phyloP scores from a whole-genome alignment of 2,113 vertebrate species.

The Okapia johnstoni region DNA sequence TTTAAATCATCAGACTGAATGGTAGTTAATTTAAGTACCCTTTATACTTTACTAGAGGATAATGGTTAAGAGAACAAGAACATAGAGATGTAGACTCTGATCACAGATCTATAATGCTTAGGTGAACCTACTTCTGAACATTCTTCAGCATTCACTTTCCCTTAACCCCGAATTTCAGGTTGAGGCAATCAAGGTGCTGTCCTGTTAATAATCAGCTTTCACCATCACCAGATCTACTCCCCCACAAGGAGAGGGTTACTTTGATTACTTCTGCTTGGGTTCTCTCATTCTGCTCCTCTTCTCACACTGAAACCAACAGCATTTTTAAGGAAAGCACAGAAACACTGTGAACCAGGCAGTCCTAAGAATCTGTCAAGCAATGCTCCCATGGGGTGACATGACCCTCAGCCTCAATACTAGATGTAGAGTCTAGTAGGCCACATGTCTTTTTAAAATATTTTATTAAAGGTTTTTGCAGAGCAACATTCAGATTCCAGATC shows the following conservation, averaged over 20 bases:
- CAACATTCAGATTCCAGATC: conserved; percentile 66
- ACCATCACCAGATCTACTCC: background rate
- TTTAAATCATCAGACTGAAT: background rate
- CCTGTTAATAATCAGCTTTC: background rate
- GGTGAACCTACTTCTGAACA: background rate
- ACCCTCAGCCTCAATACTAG: background rate
- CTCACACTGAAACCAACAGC: background rate
- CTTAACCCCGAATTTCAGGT: background rate
- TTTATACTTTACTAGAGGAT: background rate
- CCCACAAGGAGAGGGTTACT: background rate
- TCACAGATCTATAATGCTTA: background rate
- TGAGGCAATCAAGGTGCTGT: background rate
- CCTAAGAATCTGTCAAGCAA: background rate
- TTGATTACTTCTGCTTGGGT: background rate
- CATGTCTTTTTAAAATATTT: conserved; percentile 67
- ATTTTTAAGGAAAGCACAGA: background rate
- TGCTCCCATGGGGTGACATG: background rate
- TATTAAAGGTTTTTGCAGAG: conserved; percentile 79
- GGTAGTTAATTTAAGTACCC: background rate
- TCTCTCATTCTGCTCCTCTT: background rate
- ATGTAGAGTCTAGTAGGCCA: background rate
- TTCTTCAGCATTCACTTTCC: background rate
- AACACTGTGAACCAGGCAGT: background rate
- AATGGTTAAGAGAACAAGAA: background rate
- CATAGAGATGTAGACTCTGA: background rate